Conservation (phyloP, 2,888 invertebrate genomes). For the Limnephilus rhombicus region DNA sequence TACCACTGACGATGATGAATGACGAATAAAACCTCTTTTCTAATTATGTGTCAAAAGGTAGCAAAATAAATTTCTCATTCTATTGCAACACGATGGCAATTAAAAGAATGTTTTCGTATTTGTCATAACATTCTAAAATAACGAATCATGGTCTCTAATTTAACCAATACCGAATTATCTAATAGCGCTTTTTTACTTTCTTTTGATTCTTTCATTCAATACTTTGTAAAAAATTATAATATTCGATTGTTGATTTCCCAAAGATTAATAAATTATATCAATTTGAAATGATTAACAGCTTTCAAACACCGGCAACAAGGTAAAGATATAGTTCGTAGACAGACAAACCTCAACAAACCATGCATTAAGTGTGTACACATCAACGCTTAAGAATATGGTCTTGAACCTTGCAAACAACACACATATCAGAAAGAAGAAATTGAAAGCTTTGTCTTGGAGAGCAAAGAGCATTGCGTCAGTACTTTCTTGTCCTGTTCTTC, state of each 20-base stretch:
- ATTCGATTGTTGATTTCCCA: no score
- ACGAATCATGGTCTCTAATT: background rate
- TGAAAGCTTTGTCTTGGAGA: background rate
- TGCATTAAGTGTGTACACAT: slow-evolving; percentile 48
- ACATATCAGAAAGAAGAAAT: background rate
- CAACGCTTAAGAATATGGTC: background rate
- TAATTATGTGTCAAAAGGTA: no score
- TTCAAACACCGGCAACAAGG: background rate
- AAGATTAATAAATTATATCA: background rate
- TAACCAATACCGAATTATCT: background rate
- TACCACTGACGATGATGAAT: no score
- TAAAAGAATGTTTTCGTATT: no score
- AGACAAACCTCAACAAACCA: slow-evolving; percentile 41
- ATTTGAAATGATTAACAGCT: background rate
- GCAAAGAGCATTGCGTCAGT: background rate
- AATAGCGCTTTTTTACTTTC: background rate
- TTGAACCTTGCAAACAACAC: background rate
- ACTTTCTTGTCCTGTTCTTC: slow-evolving; percentile 5
- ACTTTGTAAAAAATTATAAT: no score
- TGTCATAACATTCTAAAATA: no score
- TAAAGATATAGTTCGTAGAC: slow-evolving; percentile 6
- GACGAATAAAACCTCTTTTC: no score
- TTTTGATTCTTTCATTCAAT: background rate
- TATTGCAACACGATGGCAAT: background rate
- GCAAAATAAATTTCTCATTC: background rate